phyloP scores from a whole-genome alignment of 2,113 vertebrate genomes.

The Gasterosteus nipponicus region DNA sequence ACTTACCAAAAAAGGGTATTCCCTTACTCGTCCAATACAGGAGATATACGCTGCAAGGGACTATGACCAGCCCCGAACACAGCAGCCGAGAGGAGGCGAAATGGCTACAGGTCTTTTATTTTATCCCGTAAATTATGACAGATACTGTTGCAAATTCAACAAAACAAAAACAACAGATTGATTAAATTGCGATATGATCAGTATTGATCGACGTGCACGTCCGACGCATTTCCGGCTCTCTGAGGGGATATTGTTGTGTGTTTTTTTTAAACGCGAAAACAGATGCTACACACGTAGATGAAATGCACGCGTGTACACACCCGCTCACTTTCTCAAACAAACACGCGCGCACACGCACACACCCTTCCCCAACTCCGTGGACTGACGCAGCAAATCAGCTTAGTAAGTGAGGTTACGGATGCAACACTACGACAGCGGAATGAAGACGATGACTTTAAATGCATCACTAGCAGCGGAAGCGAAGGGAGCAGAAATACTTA shows the following conservation, averaged over 20 bases:
- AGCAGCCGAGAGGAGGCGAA: conserved; percentile 1
- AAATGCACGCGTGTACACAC: not conserved
- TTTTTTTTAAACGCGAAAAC: not conserved
- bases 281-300: not conserved
- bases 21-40: not conserved
- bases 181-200: not conserved
- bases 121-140: not conserved
- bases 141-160: not conserved
- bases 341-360: conserved; percentile 22
- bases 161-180: not conserved
- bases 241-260: not conserved
- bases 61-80: not conserved
- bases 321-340: not conserved
- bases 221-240: not conserved
- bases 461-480: not conserved
- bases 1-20: not conserved
- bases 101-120: conserved; percentile 41
- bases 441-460: not conserved
- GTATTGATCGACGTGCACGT: not conserved
- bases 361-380: conserved; percentile 73
- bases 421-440: conserved; percentile 27
- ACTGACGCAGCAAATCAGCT: conserved; percentile 82
- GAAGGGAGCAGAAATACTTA: conserved; percentile 69
- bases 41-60: not conserved
- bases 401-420: conserved; percentile 39